These are phyloP conservation scores for Venustaconcha ellipsiformis DNA, from an alignment of 1,140 invertebrate species.

Conservation along the genomic window DNA sequence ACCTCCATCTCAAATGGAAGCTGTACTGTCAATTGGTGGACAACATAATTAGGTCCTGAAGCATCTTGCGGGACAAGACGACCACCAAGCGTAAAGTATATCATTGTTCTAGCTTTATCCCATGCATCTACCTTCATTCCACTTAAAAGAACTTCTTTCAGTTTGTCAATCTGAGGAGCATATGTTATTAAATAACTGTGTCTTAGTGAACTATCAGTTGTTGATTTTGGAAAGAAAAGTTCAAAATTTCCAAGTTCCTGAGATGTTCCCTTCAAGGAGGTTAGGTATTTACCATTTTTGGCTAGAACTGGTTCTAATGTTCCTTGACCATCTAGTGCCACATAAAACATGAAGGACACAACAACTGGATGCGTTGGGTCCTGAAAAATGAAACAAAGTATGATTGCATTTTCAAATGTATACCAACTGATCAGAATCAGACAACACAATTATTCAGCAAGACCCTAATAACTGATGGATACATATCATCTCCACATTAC, in stretches of 20 bases:
- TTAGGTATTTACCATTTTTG: slow-evolving; percentile 69
- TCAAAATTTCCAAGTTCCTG: slow-evolving; percentile 84
- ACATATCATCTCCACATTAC: no score
- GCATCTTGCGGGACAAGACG: slow-evolving; percentile 60
- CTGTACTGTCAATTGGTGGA: slow-evolving; percentile 74
- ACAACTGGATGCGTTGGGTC: slow-evolving; percentile 35
- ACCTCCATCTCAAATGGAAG: slow-evolving; percentile 89
- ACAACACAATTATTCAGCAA: no score
- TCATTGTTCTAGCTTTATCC: slow-evolving; percentile 62
- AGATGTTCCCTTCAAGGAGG: slow-evolving; percentile 82
- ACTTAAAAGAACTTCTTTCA: slow-evolving; percentile 83
- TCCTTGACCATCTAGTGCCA: slow-evolving; percentile 66
- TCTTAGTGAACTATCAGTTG: slow-evolving; percentile 71
- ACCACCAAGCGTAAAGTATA: slow-evolving; percentile 69
- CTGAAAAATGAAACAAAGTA: slow-evolving; percentile 37
- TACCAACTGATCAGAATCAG: no score
- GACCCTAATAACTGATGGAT: no score
- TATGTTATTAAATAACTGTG: slow-evolving; percentile 67
- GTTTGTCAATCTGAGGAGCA: slow-evolving; percentile 76
- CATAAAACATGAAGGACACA: slow-evolving; percentile 72
- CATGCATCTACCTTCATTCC: slow-evolving; percentile 66
- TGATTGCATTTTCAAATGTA: no score
- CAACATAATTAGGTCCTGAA: slow-evolving; percentile 82
- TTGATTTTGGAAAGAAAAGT: slow-evolving; percentile 73
- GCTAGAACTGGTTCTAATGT: slow-evolving; percentile 67